Percentiles rank a stretch among this genome's conserved stretches.
phyloP scores from a whole-genome alignment of 1,140 invertebrate genomes.

The Achroia grisella region DNA sequence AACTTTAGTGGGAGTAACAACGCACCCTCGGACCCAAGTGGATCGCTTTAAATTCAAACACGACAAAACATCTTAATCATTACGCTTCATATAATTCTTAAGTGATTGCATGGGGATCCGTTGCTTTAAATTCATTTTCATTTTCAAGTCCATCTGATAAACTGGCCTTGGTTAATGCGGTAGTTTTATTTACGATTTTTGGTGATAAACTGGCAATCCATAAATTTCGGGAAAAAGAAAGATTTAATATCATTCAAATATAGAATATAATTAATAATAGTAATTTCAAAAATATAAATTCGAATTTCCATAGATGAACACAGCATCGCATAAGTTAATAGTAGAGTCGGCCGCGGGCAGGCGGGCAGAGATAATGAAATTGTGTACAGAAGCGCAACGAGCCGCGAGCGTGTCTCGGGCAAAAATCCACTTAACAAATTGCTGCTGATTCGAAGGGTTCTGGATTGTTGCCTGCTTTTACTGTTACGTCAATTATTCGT shows the following conservation, averaged over 20 bases:
- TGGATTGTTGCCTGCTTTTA: conserved; percentile 67
- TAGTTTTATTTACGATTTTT: too few relatives aligned
- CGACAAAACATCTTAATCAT: conserved; percentile 69
- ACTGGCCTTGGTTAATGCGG: not conserved
- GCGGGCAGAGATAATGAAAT: conserved; percentile 70
- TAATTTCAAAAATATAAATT: conserved; percentile 7
- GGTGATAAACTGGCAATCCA: too few relatives aligned
- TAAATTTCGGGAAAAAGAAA: too few relatives aligned
- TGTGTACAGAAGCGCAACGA: conserved; percentile 71
- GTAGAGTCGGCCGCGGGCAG: conserved; percentile 46
- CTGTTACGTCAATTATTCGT: conserved; percentile 60
- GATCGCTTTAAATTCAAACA: conserved; percentile 47
- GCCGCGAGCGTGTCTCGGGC: conserved; percentile 68
- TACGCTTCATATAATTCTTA: conserved; percentile 69
- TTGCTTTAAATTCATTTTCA: conserved; percentile 61
- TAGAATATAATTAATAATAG: conserved; percentile 2
- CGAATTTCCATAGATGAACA: conserved; percentile 46
- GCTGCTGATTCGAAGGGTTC: conserved; percentile 72
- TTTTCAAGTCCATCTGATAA: conserved; percentile 58
- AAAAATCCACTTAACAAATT: conserved; percentile 74
- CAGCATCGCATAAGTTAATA: conserved; percentile 65
- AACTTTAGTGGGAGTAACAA: conserved; percentile 23
- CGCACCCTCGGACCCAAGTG: conserved; percentile 22
- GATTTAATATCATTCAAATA: conserved; percentile 23
- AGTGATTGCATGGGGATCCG: conserved; percentile 65